These are phyloP conservation scores for Phaedon cochleariae DNA, from an alignment of 2,888 invertebrate species.

Conservation along the genomic window DNA sequence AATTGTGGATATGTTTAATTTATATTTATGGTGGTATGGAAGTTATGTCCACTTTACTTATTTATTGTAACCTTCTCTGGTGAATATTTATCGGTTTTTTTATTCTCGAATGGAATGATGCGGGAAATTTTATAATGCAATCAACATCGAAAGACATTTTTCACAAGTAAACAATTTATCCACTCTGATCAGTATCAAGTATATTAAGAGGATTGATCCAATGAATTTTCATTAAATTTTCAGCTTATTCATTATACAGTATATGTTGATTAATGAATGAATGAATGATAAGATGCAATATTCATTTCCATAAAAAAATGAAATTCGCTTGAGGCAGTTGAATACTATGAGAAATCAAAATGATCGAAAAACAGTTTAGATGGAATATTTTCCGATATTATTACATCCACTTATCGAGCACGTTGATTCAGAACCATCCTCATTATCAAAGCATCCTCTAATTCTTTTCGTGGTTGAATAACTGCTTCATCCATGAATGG, in stretches of 20 bases:
- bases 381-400: too few relatives aligned
- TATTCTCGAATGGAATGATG: slow-evolving; percentile 8
- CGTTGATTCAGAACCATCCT: neutral
- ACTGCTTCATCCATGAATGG: slow-evolving; percentile 35
- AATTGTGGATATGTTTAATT: slow-evolving; percentile 32
- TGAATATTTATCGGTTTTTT: slow-evolving; percentile 21
- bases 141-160: neutral
- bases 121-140: neutral
- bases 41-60: slow-evolving; percentile 25
- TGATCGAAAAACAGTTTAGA: too few relatives aligned
- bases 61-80: slow-evolving; percentile 31
- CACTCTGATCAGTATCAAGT: too few relatives aligned
- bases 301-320: too few relatives aligned
- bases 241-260: too few relatives aligned
- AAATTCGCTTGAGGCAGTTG: too few relatives aligned
- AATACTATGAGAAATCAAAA: too few relatives aligned
- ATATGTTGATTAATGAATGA: too few relatives aligned
- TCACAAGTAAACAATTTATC: neutral
- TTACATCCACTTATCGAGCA: neutral
- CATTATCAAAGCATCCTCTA: neutral
- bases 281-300: too few relatives aligned
- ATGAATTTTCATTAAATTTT: too few relatives aligned
- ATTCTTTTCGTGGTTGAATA: neutral
- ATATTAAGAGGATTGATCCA: too few relatives aligned
- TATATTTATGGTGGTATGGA: slow-evolving; percentile 26